Evolutionary conservation across 2,888 invertebrate species (phyloP).

Genomic region (Trissoscelio sp.): DNA sequence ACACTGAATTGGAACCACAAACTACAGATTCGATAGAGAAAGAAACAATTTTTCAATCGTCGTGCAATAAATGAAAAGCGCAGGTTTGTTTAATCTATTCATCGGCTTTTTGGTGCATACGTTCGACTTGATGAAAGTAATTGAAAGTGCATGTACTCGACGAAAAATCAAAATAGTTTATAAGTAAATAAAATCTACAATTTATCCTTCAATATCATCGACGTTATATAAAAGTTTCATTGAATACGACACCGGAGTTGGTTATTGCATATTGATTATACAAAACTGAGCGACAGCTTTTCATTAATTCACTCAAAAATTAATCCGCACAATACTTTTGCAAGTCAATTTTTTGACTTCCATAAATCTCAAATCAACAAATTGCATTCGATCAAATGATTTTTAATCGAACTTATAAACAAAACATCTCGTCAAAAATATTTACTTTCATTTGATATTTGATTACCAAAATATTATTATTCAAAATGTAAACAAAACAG

Average conservation of each 20-base stretch:
- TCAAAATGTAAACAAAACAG: no score
- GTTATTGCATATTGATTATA: slow-evolving; percentile 19
- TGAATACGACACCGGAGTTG: neutral
- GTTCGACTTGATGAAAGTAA: neutral
- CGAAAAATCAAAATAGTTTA: slow-evolving; percentile 18
- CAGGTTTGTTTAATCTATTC: slow-evolving; percentile 10
- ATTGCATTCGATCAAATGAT: no score
- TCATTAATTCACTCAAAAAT: neutral
- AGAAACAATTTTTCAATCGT: slow-evolving; percentile 22
- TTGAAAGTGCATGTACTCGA: slow-evolving; percentile 10
- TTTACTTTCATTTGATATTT: no score
- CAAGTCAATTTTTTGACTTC: no score
- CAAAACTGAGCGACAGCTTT: slow-evolving; percentile 1
- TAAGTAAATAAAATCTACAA: slow-evolving; percentile 16
- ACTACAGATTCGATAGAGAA: neutral
- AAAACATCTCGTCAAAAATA: no score
- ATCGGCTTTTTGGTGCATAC: neutral
- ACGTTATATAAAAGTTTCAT: slow-evolving; percentile 17
- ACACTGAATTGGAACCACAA: neutral
- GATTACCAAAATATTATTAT: no score
- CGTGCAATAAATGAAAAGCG: neutral
- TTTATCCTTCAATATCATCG: slow-evolving; percentile 6
- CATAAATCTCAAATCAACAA: no score
- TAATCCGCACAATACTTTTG: neutral
- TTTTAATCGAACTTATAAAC: no score